phyloP scores from a whole-genome alignment of 1,140 invertebrate species.

The Leguminivora glycinivorella region DNA sequence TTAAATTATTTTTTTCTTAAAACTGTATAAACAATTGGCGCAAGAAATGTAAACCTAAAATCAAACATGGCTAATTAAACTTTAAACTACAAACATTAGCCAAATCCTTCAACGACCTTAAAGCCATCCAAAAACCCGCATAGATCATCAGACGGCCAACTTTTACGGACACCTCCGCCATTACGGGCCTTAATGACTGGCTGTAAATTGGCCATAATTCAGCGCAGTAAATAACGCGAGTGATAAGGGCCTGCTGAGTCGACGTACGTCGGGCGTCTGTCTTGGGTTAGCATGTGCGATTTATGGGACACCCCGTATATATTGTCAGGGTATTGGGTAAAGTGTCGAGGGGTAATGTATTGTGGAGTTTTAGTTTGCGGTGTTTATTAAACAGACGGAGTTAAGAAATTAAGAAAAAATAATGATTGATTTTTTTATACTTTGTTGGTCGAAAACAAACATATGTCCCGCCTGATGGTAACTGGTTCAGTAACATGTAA shows the following conservation, averaged over 20 bases:
- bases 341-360: slow-evolving; percentile 1
- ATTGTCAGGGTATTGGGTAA: slow-evolving; percentile 20
- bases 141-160: slow-evolving; percentile 56
- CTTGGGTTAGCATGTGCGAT: slow-evolving; percentile 47
- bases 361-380: neutral
- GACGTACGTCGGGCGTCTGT: slow-evolving; percentile 45
- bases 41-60: neutral
- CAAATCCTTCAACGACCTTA: slow-evolving; percentile 1
- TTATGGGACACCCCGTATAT: slow-evolving; percentile 28
- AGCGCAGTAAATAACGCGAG: slow-evolving; percentile 52
- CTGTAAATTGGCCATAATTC: slow-evolving; percentile 64
- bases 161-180: slow-evolving; percentile 66
- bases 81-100: neutral
- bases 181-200: slow-evolving; percentile 73
- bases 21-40: neutral
- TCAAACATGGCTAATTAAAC: neutral
- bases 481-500: too few relatives aligned
- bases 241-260: slow-evolving; percentile 56
- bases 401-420: too few relatives aligned
- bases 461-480: too few relatives aligned
- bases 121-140: slow-evolving; percentile 23
- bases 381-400: neutral
- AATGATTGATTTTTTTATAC: too few relatives aligned
- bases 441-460: too few relatives aligned
- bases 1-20: too few relatives aligned